Percentiles rank a stretch among this genome's conserved stretches.
Evolutionary conservation across 2,797 vertebrate genomes (phyloP).

Genomic region (Orestias chungarensis): DNA sequence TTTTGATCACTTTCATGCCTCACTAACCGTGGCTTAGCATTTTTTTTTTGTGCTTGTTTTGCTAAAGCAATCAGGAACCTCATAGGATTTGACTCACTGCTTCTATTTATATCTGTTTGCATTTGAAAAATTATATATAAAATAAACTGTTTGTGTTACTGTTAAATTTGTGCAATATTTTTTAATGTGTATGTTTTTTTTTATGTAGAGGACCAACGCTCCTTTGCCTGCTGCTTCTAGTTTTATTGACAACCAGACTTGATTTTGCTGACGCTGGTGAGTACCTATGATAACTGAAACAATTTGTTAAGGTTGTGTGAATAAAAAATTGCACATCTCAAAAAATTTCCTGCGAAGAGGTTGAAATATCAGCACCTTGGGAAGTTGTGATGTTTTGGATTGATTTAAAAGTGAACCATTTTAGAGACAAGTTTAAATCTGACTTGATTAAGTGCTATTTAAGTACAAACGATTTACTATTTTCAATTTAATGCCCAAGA

Average conservation of each 20-base stretch:
- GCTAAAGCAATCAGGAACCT: neutral
- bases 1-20: neutral
- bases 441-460: too few species aligned
- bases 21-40: neutral
- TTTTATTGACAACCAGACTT: fast-evolving
- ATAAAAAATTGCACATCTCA: neutral
- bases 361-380: neutral
- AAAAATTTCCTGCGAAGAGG: neutral
- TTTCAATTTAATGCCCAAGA: neutral
- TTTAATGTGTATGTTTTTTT: neutral
- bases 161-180: neutral
- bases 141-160: neutral
- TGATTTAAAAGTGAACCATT: neutral
- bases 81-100: neutral
- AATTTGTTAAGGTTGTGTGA: neutral
- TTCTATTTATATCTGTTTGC: neutral
- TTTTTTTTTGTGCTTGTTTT: neutral
- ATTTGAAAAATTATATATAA: neutral
- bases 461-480: too few species aligned
- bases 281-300: neutral
- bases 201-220: neutral
- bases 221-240: neutral
- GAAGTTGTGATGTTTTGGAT: too few species aligned
- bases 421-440: too few species aligned
- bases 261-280: conserved; percentile 28